Base-by-base conservation (phyloP, 1,140 invertebrate genomes). In the Papilio machaon region DNA sequence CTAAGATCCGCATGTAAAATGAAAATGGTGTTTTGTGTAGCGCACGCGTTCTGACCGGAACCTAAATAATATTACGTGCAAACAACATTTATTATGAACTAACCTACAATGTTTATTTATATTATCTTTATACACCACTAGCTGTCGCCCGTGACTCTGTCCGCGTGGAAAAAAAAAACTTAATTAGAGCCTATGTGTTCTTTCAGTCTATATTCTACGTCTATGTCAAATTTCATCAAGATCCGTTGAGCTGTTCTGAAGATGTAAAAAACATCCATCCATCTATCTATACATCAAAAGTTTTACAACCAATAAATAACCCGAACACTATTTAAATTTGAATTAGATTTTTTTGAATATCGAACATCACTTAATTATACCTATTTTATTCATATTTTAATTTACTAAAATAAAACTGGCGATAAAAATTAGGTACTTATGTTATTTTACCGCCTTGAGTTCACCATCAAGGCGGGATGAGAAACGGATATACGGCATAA, bases 1-100 rank as follows among this genome's bases (percentile, higher is more conserved):
- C 64, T 70, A 70, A 70, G 58, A 64, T 60, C 60, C 19, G 60
- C 60, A 64, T 70, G 11, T 70, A 70, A 70, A 70, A 70, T 70
- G 64, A 70, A 70, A 70, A 70, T 70, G 64, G 64, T 70, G 64
- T 70, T 70, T 35, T 70, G 64, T 70, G 11, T 30, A 19, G 23
- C 19, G 23, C 19, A 30, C 9, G 23, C 23, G 60, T 64, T 64
- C 60, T 64, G 60, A 70, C 64, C 64, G 64, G 23, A 70, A 70
- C 11, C 10, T 70, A 70, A 70, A 70, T 35, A 70, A 70, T 35
- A 35, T 70, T 35, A 70, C 64, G 23, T 70, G 30, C 8, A 70
- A 11, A 17, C 64, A 54, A 6, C 52, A 70, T 35, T 64, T 38
- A 70, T 70, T 70, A 70, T 70, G 64, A 70, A 70, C 30, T 70